phyloP scores from a whole-genome alignment of 1,140 invertebrate genomes.

The Steinernema khuongi region DNA sequence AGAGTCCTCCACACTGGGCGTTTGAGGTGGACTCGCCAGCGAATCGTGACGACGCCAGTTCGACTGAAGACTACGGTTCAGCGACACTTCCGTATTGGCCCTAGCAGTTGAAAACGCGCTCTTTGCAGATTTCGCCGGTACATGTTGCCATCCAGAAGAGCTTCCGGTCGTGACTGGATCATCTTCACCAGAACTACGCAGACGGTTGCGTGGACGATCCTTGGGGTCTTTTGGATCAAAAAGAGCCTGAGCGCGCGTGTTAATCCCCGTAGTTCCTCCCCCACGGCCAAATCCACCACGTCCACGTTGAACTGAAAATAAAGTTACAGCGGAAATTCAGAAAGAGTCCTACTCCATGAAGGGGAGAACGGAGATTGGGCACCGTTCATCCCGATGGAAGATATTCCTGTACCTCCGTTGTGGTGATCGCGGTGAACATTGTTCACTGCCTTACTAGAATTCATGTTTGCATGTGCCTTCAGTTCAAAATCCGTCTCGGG shows the following conservation, averaged over 20 bases:
- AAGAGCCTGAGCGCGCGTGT: conserved; percentile 24
- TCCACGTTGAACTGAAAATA: conserved; percentile 18
- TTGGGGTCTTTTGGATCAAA: conserved; percentile 27
- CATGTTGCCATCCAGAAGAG: background rate
- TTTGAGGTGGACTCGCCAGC: no score
- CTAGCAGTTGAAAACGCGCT: no score
- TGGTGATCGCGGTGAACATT: background rate
- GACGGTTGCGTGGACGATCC: conserved; percentile 26
- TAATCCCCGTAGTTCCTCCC: background rate
- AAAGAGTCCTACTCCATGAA: background rate
- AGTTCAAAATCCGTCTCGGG: background rate
- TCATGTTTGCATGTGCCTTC: background rate
- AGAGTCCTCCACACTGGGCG: no score
- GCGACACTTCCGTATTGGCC: no score
- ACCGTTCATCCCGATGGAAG: background rate
- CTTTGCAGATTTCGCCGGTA: no score
- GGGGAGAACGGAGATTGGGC: background rate
- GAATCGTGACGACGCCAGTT: no score
- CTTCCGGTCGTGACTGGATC: background rate
- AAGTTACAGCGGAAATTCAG: no score
- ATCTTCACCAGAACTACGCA: conserved; percentile 19
- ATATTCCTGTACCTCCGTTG: background rate
- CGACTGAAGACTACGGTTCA: no score
- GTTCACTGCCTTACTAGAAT: background rate
- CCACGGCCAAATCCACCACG: background rate